Percentiles rank a stretch among this genome's conserved stretches.
phyloP scores from a whole-genome alignment of 2,797 vertebrate genomes.

The Channallabes apus region DNA sequence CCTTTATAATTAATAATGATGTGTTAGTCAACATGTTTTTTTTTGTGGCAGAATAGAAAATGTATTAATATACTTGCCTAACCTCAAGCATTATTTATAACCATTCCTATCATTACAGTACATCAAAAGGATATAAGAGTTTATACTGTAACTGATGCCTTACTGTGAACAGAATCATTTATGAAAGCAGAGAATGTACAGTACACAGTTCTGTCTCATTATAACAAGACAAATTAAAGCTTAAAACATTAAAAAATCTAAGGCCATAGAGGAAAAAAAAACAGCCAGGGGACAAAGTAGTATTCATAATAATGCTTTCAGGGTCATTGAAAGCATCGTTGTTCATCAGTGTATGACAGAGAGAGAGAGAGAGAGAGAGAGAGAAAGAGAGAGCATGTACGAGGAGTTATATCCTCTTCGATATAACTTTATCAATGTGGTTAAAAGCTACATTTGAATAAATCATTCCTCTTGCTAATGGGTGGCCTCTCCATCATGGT shows the following conservation, averaged over 20 bases:
- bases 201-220: not conserved
- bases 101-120: not conserved
- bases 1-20: not conserved
- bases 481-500: conserved; percentile 44
- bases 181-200: not conserved
- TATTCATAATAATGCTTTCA: conserved; percentile 7
- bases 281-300: not conserved
- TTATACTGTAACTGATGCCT: not conserved
- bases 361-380: conserved; percentile 24
- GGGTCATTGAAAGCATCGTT: not conserved
- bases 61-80: too few species aligned
- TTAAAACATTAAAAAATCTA: not conserved
- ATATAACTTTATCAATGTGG: conserved; percentile 52
- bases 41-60: not conserved
- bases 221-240: conserved; percentile 19
- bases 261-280: conserved; percentile 8
- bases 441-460: conserved; percentile 57
- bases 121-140: not conserved
- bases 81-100: not conserved
- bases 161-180: not conserved
- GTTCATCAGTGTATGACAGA: conserved; percentile 24
- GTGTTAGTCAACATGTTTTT: not conserved
- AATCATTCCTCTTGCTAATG: conserved; percentile 55
- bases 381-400: not conserved
- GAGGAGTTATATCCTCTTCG: conserved; percentile 1